Evolutionary conservation across 1,140 invertebrate species (phyloP).

Genomic region (Thaumetopoea pityocampa): DNA sequence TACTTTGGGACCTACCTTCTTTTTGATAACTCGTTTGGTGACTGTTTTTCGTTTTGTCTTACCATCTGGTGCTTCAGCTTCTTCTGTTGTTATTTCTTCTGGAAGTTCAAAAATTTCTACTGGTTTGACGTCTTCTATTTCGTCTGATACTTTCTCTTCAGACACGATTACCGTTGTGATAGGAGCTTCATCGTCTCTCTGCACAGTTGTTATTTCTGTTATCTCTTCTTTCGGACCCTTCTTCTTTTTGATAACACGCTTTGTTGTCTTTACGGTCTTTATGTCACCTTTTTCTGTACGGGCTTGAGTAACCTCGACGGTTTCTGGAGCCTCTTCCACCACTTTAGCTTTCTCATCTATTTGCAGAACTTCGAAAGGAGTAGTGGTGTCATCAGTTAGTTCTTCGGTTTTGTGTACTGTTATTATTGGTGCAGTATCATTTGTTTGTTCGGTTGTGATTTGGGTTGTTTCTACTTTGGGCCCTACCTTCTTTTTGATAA

Average conservation of each 20-base stretch:
- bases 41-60: constrained; percentile 33
- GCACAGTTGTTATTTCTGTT: constrained; percentile 61
- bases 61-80: constrained; percentile 30
- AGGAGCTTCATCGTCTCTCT: constrained; percentile 65
- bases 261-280: constrained; percentile 36
- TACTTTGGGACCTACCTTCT: constrained; percentile 36
- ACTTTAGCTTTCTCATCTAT: background rate
- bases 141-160: constrained; percentile 6
- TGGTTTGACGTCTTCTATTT: constrained; percentile 1
- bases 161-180: constrained; percentile 37
- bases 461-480: too few relatives aligned
- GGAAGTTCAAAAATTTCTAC: constrained; percentile 12
- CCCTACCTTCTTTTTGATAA: too few relatives aligned
- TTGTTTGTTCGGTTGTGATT: constrained; percentile 2
- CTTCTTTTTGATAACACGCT: constrained; percentile 50
- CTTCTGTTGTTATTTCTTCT: constrained; percentile 26
- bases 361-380: constrained; percentile 1
- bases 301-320: constrained; percentile 41
- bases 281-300: constrained; percentile 24
- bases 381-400: background rate
- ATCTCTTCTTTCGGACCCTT: constrained; percentile 43
- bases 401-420: constrained; percentile 7
- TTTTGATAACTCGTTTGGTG: constrained; percentile 38
- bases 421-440: constrained; percentile 20
- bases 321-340: constrained; percentile 18